Conservation (phyloP, 2,797 vertebrate genomes). For the Myotis planiceps region DNA sequence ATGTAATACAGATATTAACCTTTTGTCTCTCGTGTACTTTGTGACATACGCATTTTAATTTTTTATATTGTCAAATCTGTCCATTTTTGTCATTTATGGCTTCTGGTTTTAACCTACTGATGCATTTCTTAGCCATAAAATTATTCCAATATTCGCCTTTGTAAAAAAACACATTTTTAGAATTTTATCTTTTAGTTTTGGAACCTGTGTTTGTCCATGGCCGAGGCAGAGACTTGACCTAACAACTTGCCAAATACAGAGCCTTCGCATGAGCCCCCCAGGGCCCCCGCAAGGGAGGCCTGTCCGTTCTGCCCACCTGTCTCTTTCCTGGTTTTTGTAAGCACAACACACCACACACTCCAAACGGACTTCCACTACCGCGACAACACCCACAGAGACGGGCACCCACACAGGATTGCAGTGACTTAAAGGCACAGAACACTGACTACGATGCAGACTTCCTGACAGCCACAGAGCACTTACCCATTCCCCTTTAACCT, state of each 20-base stretch:
- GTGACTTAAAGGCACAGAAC: slow-evolving; percentile 55
- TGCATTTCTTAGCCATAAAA: not conserved
- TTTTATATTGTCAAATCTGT: not conserved
- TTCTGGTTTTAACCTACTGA: slow-evolving; percentile 10
- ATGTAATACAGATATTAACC: not conserved
- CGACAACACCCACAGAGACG: slow-evolving; percentile 28
- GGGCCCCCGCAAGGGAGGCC: not conserved
- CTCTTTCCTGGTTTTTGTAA: not conserved
- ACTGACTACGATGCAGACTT: slow-evolving; percentile 68
- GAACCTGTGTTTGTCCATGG: not conserved
- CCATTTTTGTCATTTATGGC: not conserved
- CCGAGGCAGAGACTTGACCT: not conserved
- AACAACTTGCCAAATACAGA: not conserved
- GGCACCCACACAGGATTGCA: slow-evolving; percentile 46
- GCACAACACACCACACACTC: slow-evolving; percentile 29
- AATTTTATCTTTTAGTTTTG: slow-evolving; percentile 3
- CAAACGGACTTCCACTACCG: not conserved
- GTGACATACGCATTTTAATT: not conserved
- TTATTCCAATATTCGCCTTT: not conserved
- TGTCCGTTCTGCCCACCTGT: not conserved
- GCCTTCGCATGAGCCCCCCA: not conserved
- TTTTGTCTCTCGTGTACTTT: not conserved
- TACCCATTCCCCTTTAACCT: slow-evolving; percentile 98
- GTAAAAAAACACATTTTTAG: not conserved
- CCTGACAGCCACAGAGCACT: slow-evolving; percentile 85